These are phyloP conservation scores for Coelogynopora nodosa DNA, from an alignment of 2,888 invertebrate species.

Conservation along the genomic window DNA sequence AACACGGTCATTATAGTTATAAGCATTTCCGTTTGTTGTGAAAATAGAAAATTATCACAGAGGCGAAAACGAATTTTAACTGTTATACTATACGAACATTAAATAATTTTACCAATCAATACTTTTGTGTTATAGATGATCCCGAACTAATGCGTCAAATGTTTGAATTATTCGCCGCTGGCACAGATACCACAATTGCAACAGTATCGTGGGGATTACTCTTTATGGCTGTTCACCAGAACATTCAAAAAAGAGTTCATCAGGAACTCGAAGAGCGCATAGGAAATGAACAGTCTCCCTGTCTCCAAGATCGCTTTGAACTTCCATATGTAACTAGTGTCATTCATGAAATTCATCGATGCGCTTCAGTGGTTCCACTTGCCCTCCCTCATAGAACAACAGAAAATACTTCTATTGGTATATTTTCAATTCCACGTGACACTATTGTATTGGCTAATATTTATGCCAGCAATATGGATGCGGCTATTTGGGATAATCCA, in stretches of 20 bases:
- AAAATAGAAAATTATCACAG: too few relatives aligned
- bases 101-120: too few relatives aligned
- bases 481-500: background rate
- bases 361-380: background rate
- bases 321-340: background rate
- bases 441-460: background rate
- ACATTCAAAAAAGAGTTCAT: background rate
- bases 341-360: background rate
- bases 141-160: background rate
- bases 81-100: too few relatives aligned
- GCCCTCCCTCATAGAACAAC: slow-evolving; percentile 16
- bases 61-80: too few relatives aligned
- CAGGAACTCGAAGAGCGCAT: background rate
- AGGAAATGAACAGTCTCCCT: background rate
- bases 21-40: too few relatives aligned
- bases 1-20: too few relatives aligned
- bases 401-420: background rate
- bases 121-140: background rate
- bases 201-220: background rate
- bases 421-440: background rate
- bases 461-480: slow-evolving; percentile 10
- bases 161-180: background rate
- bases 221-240: background rate
- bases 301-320: background rate
- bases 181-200: background rate